Conservation (phyloP, 2,113 vertebrate species). For the Myrmophylax atrothorax region DNA sequence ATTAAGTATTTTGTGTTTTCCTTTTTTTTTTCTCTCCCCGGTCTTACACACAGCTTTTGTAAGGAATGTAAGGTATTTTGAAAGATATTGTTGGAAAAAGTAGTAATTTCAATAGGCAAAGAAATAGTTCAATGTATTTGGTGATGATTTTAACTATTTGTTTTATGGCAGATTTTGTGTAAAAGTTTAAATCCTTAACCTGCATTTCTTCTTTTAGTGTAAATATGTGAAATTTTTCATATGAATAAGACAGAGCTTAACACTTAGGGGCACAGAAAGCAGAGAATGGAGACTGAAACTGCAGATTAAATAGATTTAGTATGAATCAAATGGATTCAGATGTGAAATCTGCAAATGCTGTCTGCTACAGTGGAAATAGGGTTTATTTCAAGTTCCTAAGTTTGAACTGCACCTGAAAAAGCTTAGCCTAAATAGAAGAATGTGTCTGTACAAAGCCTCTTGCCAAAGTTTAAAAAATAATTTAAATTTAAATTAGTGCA, state of each 20-base stretch:
- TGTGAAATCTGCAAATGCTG: constrained; percentile 29
- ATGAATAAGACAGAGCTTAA: not conserved
- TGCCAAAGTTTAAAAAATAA: not conserved
- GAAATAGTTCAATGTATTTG: not conserved
- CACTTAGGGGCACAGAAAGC: not conserved
- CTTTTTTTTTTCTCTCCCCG: not conserved
- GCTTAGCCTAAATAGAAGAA: constrained; percentile 19
- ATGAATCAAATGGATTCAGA: constrained; percentile 37
- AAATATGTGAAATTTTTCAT: not conserved
- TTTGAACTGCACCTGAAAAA: constrained; percentile 38
- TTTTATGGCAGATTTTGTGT: not conserved
- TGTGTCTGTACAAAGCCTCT: not conserved
- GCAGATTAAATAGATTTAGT: constrained; percentile 16
- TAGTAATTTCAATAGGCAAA: not conserved
- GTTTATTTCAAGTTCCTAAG: not conserved
- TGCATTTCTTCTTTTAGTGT: not conserved
- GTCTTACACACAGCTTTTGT: not conserved
- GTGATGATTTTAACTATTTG: not conserved
- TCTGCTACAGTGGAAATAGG: not conserved
- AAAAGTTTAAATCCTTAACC: not conserved
- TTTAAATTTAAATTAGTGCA: constrained; percentile 7
- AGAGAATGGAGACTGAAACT: not conserved
- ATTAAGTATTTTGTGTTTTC: not conserved
- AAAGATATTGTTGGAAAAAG: not conserved
- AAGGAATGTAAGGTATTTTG: not conserved